Evolutionary conservation across 2,113 vertebrate genomes (phyloP), one percentile per base, ranked within the genome.

Genomic region (Atherinomorus stipes): DNA sequence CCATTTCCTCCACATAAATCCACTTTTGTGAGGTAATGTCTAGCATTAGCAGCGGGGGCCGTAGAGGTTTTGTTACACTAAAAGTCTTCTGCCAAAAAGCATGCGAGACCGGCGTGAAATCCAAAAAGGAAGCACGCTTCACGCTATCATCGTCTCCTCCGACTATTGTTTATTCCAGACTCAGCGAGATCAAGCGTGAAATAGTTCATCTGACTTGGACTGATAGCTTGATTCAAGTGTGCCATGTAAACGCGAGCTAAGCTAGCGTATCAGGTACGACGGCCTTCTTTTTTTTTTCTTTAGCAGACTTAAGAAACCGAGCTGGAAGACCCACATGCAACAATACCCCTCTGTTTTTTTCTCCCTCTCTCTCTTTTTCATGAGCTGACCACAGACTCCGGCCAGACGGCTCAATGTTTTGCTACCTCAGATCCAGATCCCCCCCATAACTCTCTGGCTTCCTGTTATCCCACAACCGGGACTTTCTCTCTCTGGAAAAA

Each of bases 321-420:
- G 64, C 26, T 64, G 64, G 38, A 61, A 63, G 63, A 59, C 37
- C 80, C 71, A 89, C 79, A 80, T 84, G 45, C 67, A 69, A 81
- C 73, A 74, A 83, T 64, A 62, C 53, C 64, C 47, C 57, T n/a
- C 70, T 69, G 28, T 50, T 38, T 59, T 47, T 69, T 34, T 4
- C n/a, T 73, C 64, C 79, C 70, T 73, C 64, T 80, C 70, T 64
- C 59, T 63, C 21, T 51, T 71, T 84, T 89, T 90, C 80, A 78
- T 19, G 57, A 76, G 60, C 68, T 90, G 85, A 94, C 93, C 93
- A 94, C 93, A 94, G 94, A 93, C 93, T 94, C 93, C 87, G 45
- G 68, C 72, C 90, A 90, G 93, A 87, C 92, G 89, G 87, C 84
- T 86, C 78, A 70, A 63, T 90, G 91, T 91, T 93, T 87, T 71